phyloP scores from a whole-genome alignment of 2,113 vertebrate species.

The Pandion haliaetus region DNA sequence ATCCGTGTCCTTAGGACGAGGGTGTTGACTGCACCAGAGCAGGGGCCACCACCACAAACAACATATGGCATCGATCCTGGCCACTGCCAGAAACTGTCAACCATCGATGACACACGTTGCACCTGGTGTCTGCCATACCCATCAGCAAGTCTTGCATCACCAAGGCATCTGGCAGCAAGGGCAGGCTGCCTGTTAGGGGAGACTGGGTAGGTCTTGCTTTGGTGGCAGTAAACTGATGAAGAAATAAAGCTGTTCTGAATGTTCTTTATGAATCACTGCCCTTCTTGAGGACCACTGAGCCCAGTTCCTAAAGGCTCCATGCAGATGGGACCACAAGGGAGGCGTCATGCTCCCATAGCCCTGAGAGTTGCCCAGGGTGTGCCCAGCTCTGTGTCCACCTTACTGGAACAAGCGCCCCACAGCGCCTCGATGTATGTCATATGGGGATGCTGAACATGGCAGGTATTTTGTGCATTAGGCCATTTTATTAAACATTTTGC shows the following conservation, averaged over 20 bases:
- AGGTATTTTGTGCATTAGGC: not conserved
- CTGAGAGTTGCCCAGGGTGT: not conserved
- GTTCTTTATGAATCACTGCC: not conserved
- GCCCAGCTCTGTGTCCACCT: not conserved
- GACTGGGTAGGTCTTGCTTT: not conserved
- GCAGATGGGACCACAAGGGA: not conserved
- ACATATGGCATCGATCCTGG: not conserved
- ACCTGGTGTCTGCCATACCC: not conserved
- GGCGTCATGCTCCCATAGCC: fast-evolving
- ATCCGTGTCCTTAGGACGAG: fast-evolving
- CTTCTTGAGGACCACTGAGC: not conserved
- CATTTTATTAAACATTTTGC: not conserved
- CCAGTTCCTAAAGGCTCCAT: not conserved
- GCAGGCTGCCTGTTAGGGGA: not conserved
- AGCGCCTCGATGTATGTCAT: not conserved
- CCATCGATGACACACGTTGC: fast-evolving
- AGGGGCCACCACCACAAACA: not conserved
- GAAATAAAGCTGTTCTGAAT: not conserved
- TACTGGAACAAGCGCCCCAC: fast-evolving
- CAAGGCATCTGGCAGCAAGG: not conserved
- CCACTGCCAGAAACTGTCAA: not conserved
- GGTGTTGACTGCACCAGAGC: not conserved
- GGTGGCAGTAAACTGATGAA: not conserved
- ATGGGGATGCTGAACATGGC: fast-evolving
- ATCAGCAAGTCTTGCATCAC: not conserved